A percentile compares a stretch with the other conserved stretches of the same genome.
Conservation (phyloP, 2,113 vertebrate species). For the Panthera uncia region DNA sequence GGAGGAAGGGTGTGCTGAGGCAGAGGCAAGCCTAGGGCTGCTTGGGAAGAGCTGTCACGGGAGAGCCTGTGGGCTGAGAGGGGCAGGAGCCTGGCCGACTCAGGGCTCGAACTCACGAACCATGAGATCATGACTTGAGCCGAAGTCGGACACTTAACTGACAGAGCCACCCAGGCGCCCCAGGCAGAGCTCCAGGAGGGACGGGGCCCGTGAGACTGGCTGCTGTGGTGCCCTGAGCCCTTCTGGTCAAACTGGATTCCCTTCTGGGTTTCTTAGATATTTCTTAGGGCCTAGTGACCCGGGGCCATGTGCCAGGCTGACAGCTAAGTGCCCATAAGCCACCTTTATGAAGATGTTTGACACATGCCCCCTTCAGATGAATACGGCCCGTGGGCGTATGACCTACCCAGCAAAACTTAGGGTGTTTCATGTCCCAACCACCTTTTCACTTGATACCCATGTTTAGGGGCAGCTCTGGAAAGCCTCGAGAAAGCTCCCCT, state of each 20-base stretch:
- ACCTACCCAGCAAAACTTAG: not conserved
- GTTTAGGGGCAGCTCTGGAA: not conserved
- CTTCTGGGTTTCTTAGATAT: not conserved
- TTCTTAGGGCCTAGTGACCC: not conserved
- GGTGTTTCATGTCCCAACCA: not conserved
- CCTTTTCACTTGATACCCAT: not conserved
- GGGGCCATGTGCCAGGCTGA: not conserved
- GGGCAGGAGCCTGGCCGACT: too few relatives aligned
- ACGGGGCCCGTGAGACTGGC: fast-evolving
- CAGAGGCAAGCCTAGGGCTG: not conserved
- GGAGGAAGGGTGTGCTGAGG: not conserved
- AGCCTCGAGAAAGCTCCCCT: not conserved
- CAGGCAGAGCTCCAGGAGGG: not conserved
- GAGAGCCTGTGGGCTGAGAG: not conserved
- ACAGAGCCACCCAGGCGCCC: too few relatives aligned
- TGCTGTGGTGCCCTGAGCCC: not conserved
- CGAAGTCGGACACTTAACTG: too few relatives aligned
- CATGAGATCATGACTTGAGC: too few relatives aligned
- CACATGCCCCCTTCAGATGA: not conserved
- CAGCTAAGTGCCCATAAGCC: not conserved
- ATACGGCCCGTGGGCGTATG: not conserved
- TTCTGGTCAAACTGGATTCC: not conserved
- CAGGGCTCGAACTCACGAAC: too few relatives aligned
- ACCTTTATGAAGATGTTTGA: not conserved
- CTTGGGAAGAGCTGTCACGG: not conserved